phyloP scores from a whole-genome alignment of 1,140 invertebrate species.

The Drosophila sechellia region DNA sequence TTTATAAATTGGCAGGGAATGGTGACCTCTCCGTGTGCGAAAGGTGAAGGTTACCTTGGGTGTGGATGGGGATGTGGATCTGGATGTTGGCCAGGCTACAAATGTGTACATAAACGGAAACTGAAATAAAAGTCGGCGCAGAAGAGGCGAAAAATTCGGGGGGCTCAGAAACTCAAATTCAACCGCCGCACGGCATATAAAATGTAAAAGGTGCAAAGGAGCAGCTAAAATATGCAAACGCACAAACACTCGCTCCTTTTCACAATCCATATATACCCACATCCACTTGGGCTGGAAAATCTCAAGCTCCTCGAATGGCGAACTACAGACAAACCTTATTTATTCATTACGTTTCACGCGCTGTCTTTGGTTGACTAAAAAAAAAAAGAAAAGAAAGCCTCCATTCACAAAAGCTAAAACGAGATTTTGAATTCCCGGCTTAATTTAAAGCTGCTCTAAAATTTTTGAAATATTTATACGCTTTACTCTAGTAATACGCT shows the following conservation, averaged over 20 bases:
- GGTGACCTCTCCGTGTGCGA: constrained; percentile 70
- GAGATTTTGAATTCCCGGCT: background rate
- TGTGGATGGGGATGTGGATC: constrained; percentile 23
- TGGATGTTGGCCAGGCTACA: constrained; percentile 60
- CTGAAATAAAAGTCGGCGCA: constrained; percentile 68
- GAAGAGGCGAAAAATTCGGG: constrained; percentile 30
- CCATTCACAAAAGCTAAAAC: background rate
- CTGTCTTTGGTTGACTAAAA: constrained; percentile 29
- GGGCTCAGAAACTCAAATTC: constrained; percentile 69
- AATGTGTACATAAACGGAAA: constrained; percentile 77
- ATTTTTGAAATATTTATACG: background rate
- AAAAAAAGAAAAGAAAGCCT: background rate
- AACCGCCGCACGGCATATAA: constrained; percentile 50
- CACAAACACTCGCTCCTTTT: constrained; percentile 17
- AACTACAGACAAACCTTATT: constrained; percentile 53
- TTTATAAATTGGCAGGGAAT: constrained; percentile 72
- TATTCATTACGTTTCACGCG: constrained; percentile 74
- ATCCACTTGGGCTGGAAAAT: constrained; percentile 41
- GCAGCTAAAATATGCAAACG: constrained; percentile 59
- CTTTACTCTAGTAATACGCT: no score
- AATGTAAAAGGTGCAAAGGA: constrained; percentile 71
- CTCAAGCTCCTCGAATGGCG: constrained; percentile 47
- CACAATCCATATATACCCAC: background rate
- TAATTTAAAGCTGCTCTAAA: background rate
- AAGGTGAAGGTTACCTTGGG: constrained; percentile 64